These are phyloP conservation scores for Drosophila miranda DNA, from an alignment of 1,140 invertebrate species.

Conservation along the genomic window DNA sequence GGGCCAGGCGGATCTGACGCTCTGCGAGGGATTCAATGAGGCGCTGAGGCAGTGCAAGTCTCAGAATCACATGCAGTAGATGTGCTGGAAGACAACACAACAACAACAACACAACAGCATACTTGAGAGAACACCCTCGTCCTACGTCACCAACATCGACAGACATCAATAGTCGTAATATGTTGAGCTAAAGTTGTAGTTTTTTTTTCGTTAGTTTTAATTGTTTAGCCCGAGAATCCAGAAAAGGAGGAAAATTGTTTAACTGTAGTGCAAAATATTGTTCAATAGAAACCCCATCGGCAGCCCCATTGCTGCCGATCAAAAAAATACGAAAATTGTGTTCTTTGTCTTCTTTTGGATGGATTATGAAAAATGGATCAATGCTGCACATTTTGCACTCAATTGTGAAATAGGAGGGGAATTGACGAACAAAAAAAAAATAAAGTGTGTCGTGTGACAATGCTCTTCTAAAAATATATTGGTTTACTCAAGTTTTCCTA, in stretches of 20 bases:
- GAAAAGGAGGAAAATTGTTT: conserved; percentile 51
- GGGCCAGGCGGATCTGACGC: conserved; percentile 90
- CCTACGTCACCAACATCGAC: conserved; percentile 1
- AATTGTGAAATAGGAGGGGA: conserved; percentile 49
- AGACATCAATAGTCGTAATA: conserved; percentile 26
- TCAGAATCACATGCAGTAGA: conserved; percentile 74
- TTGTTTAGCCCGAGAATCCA: conserved; percentile 48
- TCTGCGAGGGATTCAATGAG: conserved; percentile 97
- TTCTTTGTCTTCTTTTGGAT: no score
- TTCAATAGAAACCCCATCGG: conserved; percentile 62
- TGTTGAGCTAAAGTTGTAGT: conserved; percentile 36
- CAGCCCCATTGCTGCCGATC: conserved; percentile 1
- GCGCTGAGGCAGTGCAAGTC: conserved; percentile 94
- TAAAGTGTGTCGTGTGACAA: conserved; percentile 24
- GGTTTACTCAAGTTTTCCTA: conserved; percentile 48
- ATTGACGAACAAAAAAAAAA: conserved; percentile 1
- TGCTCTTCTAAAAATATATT: conserved; percentile 39
- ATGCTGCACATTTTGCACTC: conserved; percentile 26
- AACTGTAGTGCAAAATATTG: conserved; percentile 59
- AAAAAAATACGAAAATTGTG: conserved; percentile 2
- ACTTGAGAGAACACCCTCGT: background rate
- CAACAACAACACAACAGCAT: background rate
- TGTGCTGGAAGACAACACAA: conserved; percentile 2
- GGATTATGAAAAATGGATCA: background rate
- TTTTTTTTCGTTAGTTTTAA: conserved; percentile 62